Evolutionary conservation across 1,140 invertebrate species (phyloP).

Genomic region (Zaprionus ghesquierei): DNA sequence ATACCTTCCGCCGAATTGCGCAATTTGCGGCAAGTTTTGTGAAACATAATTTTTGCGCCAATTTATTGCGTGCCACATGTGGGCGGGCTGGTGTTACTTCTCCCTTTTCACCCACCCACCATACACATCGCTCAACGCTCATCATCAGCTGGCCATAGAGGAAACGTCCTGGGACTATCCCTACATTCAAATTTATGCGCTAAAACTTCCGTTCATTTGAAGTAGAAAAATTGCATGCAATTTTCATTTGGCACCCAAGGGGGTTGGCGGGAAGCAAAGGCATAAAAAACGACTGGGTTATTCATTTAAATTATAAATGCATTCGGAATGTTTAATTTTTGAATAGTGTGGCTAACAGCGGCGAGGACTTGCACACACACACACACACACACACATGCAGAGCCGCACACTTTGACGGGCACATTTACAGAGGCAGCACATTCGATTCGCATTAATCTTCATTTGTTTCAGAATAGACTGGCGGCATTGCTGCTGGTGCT

Average conservation of each 20-base stretch:
- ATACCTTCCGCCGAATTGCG: slow-evolving; percentile 60
- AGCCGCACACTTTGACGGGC: slow-evolving; percentile 19
- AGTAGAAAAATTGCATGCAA: slow-evolving; percentile 53
- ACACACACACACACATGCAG: slow-evolving; percentile 9
- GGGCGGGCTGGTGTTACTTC: too few relatives aligned
- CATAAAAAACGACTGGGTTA: slow-evolving; percentile 62
- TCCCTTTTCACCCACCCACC: too few relatives aligned
- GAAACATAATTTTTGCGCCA: slow-evolving; percentile 74
- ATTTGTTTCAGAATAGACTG: slow-evolving; percentile 80
- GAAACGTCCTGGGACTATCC: slow-evolving; percentile 29
- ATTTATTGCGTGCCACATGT: slow-evolving; percentile 69
- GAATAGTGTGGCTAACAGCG: slow-evolving; percentile 60
- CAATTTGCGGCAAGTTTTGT: slow-evolving; percentile 75
- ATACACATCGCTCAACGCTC: slow-evolving; percentile 26
- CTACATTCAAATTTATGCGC: slow-evolving; percentile 74
- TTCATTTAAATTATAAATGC: slow-evolving; percentile 81
- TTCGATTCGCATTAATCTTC: slow-evolving; percentile 81
- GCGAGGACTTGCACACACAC: slow-evolving; percentile 43
- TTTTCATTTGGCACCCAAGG: slow-evolving; percentile 26
- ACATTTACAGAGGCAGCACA: slow-evolving; percentile 75
- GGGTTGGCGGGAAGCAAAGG: neutral
- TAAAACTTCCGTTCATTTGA: slow-evolving; percentile 74
- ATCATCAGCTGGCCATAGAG: slow-evolving; percentile 53
- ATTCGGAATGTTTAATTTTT: slow-evolving; percentile 81
- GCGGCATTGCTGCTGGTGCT: slow-evolving; percentile 34